Evolutionary conservation across 2,113 vertebrate species (phyloP).

Genomic region (Chrysemys picta): DNA sequence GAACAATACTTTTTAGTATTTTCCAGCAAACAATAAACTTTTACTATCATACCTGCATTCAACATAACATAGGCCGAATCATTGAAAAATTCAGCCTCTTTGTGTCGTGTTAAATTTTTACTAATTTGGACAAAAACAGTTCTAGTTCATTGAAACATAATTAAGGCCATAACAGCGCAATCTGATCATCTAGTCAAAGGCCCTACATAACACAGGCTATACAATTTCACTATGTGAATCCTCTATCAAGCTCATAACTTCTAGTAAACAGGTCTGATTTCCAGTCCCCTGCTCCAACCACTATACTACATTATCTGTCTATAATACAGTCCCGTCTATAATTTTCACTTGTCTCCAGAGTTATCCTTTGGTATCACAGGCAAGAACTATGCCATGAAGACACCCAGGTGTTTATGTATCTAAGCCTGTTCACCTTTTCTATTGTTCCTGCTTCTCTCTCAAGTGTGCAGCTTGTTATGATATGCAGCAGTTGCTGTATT

Average conservation of each 20-base stretch:
- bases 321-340: neutral
- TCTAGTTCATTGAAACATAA: accelerated
- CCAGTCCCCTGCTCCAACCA: neutral
- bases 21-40: neutral
- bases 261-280: neutral
- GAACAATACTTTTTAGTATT: neutral
- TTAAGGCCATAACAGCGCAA: neutral
- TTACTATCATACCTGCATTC: neutral
- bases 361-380: accelerated
- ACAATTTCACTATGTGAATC: accelerated
- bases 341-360: neutral
- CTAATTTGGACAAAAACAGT: neutral
- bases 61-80: neutral
- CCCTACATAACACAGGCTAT: accelerated
- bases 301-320: neutral
- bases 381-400: neutral
- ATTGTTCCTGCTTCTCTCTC: neutral
- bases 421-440: accelerated
- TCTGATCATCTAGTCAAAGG: neutral
- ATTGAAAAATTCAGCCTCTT: neutral
- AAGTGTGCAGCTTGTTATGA: neutral
- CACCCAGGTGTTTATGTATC: accelerated
- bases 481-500: neutral
- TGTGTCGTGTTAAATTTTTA: neutral
- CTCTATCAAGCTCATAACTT: neutral